phyloP scores from a whole-genome alignment of 1,140 invertebrate species.

The Hestina assimilis region DNA sequence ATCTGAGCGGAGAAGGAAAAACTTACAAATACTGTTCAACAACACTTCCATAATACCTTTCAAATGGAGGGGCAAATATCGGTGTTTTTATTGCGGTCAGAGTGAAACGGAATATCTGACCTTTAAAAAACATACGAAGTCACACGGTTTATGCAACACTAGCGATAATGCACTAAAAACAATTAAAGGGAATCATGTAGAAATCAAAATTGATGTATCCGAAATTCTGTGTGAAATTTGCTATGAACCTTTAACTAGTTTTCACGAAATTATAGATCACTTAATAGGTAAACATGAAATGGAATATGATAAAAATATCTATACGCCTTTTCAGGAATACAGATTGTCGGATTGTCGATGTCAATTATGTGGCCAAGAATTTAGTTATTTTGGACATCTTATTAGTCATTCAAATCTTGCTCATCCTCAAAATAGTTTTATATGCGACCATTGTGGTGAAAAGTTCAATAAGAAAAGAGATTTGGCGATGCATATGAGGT shows the following conservation, averaged over 20 bases:
- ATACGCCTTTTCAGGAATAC: conserved; percentile 49
- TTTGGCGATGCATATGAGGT: conserved; percentile 45
- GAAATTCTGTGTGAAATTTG: conserved; percentile 56
- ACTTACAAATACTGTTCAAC: conserved; percentile 67
- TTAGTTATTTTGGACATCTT: conserved; percentile 50
- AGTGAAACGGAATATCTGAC: conserved; percentile 45
- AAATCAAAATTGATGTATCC: conserved; percentile 62
- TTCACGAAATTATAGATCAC: conserved; percentile 56
- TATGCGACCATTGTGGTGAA: conserved; percentile 57
- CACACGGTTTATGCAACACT: conserved; percentile 46
- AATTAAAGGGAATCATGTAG: conserved; percentile 49
- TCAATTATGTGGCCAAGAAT: conserved; percentile 46
- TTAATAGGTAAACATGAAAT: conserved; percentile 53
- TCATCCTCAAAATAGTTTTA: conserved; percentile 52
- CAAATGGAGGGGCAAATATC: conserved; percentile 61
- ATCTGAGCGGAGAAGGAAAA: conserved; percentile 54
- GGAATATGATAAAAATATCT: conserved; percentile 51
- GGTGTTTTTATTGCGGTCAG: conserved; percentile 63
- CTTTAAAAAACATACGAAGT: conserved; percentile 57
- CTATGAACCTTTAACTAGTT: conserved; percentile 41
- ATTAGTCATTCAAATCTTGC: conserved; percentile 52
- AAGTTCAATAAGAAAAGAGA: conserved; percentile 55
- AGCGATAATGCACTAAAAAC: conserved; percentile 49
- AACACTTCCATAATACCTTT: conserved; percentile 63
- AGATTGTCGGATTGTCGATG: conserved; percentile 47